Base-by-base conservation (phyloP, 2,113 vertebrate species). In the Martes martes region DNA sequence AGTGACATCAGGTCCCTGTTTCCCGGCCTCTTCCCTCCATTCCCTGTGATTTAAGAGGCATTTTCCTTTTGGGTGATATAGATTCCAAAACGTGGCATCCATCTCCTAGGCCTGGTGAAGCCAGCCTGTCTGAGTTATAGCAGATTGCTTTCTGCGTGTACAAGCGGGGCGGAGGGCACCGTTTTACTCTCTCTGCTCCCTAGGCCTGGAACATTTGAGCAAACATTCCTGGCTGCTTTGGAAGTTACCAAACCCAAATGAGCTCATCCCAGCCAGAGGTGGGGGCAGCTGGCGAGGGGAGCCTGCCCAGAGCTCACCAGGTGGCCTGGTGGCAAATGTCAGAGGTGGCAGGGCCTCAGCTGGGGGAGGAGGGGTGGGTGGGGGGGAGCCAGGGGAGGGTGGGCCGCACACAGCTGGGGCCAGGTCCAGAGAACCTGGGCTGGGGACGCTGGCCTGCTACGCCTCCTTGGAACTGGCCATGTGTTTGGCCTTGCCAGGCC, bases 171-270 rank as follows among this genome's bases (percentile, higher is more conserved):
- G n/a, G 95, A 92, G 96, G 94, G 94, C 47, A 33, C 92, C 7
- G 0, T 16, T 4, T n/a, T 36, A 82, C 95, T 92, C 94, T 83
- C 28, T 59, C 76, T 50, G 61, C 94, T 94, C 52, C 45, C 94
- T 33, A 91, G 26, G 91, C 89, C 95, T 96, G 97, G 97, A 98
- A 98, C 96, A 92, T 97, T 95, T 97, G 98, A 98, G 87, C 96
- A 94, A 92, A 93, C 90, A 92, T 97, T 96, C 96, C 97, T 97
- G 96, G 98, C 96, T 11, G 95, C 90, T 76, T 90, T 57, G 90
- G 92, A 94, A 89, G 96, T 96, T 93, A 95, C 96, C 97, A 96
- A 97, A 88, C 94, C 94, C 96, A 97, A 96, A 98, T 97, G 97
- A 98, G 96, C 97, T 98, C 97, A 98, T 88, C 42, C 0, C 52